Percentiles rank a stretch among this genome's conserved stretches.
Evolutionary conservation across 2,797 vertebrate species (phyloP).

Genomic region (Vireo griseus): DNA sequence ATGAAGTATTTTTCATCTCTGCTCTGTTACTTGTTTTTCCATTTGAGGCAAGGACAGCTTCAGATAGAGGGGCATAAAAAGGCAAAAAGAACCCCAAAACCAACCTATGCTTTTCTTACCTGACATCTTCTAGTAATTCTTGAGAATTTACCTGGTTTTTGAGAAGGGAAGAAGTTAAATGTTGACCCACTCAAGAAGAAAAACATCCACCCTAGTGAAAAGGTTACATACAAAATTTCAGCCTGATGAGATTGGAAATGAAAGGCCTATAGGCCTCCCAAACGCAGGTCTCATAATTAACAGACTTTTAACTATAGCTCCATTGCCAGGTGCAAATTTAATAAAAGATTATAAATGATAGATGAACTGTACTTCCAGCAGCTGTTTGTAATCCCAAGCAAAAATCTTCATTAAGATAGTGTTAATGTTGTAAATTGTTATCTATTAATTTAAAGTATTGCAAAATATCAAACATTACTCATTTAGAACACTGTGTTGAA

Average conservation of each 20-base stretch:
- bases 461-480: conserved; percentile 33
- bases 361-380: conserved; percentile 72
- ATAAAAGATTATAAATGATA: conserved; percentile 78
- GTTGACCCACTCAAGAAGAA: conserved; percentile 3
- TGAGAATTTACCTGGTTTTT: neutral
- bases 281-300: conserved; percentile 65
- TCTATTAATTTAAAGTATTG: conserved; percentile 66
- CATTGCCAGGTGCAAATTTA: conserved; percentile 77
- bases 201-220: neutral
- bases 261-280: conserved; percentile 49
- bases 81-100: rapidly evolving
- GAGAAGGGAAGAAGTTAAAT: neutral
- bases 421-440: conserved; percentile 51
- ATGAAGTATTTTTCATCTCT: conserved; percentile 1
- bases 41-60: neutral
- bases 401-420: conserved; percentile 68
- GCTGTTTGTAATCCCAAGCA: conserved; percentile 69
- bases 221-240: neutral
- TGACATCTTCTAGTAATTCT: neutral
- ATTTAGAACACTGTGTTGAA: neutral
- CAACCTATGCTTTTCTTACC: neutral
- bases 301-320: conserved; percentile 69
- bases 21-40: conserved; percentile 15
- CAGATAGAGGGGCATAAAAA: neutral
- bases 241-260: conserved; percentile 52